Evolutionary conservation across 2,797 vertebrate species (phyloP).

Genomic region (Streptopelia turtur): DNA sequence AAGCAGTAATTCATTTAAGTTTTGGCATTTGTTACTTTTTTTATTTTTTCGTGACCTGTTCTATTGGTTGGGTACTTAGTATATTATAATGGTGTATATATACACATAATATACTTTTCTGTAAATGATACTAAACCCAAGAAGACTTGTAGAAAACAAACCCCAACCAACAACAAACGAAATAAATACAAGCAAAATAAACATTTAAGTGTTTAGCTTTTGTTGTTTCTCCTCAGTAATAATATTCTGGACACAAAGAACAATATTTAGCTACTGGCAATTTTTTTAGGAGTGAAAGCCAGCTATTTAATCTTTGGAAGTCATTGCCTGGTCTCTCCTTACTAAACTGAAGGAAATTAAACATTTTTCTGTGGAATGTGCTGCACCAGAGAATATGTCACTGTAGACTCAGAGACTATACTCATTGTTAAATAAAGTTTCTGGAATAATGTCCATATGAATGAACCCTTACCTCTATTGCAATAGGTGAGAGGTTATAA

Average conservation of each 20-base stretch:
- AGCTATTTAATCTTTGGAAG: background rate
- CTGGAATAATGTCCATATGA: background rate
- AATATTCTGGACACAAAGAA: background rate
- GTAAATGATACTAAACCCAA: background rate
- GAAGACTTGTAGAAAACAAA: background rate
- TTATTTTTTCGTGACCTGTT: background rate
- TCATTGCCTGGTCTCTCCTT: background rate
- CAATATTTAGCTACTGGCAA: background rate
- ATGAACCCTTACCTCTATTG: background rate
- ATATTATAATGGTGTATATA: background rate
- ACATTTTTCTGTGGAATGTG: background rate
- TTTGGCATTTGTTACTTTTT: background rate
- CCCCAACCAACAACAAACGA: too few relatives aligned
- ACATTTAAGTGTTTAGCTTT: background rate
- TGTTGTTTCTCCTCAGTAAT: background rate
- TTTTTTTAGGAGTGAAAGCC: background rate
- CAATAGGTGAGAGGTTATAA: background rate
- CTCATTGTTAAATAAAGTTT: background rate
- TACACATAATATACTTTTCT: background rate
- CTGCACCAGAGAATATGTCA: background rate
- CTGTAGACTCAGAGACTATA: background rate
- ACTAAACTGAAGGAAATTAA: background rate
- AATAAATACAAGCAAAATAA: too few relatives aligned
- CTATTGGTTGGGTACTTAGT: background rate
- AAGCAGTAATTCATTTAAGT: background rate